Conservation (phyloP, 2,113 vertebrate species). For the Sakesphorus luctuosus region DNA sequence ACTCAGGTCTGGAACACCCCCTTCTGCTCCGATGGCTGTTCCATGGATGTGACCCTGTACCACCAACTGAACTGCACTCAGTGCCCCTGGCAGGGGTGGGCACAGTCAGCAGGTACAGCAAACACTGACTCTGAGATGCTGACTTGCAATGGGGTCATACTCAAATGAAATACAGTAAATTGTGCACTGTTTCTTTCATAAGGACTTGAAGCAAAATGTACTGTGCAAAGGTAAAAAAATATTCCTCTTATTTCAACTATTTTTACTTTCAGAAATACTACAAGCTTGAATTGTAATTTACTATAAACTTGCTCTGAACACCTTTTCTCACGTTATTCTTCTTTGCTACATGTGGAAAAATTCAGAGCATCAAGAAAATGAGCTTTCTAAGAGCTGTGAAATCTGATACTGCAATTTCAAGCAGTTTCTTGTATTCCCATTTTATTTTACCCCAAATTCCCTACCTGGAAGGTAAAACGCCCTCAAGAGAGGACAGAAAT, state of each 20-base stretch:
- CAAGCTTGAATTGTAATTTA: neutral
- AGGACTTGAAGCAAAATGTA: neutral
- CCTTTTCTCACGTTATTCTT: neutral
- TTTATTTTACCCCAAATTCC: neutral
- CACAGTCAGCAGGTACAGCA: neutral
- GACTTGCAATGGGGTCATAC: rapidly evolving
- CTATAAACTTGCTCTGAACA: neutral
- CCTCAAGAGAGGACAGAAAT: neutral
- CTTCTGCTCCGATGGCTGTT: rapidly evolving
- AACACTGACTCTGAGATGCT: neutral
- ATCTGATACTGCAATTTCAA: neutral
- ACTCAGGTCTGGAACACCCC: neutral
- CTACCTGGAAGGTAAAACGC: neutral
- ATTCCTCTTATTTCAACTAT: neutral
- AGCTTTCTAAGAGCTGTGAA: neutral
- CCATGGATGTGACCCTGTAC: neutral
- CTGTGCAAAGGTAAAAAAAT: neutral
- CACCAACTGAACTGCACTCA: neutral
- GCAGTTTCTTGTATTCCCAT: neutral
- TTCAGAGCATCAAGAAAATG: neutral
- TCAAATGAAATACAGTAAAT: neutral
- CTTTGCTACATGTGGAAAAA: neutral
- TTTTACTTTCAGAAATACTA: neutral
- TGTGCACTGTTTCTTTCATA: neutral
- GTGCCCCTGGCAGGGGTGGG: neutral